Evolutionary conservation across 2,888 invertebrate genomes (phyloP), one percentile per base, ranked within the genome.

Genomic region (Melinaea marsaeus): DNA sequence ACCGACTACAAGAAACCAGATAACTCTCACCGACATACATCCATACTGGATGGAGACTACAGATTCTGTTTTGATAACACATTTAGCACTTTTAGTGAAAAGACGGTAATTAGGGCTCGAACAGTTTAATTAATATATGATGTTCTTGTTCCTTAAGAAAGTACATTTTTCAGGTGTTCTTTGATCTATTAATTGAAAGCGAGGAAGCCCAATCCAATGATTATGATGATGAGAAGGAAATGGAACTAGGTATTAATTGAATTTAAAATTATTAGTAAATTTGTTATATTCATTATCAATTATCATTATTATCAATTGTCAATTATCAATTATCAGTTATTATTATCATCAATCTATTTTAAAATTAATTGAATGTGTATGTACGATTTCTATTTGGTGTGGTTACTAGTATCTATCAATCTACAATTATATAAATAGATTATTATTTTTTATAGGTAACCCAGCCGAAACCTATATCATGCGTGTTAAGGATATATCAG

Each of bases 21-120:
- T 77, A 94, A 94, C 72, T 85, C 92, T 1, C 95, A 95, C 76
- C 86, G 94, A 3, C 86, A 93, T 69, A 92, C 93, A 0, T 92
- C 93, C 2, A 71, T 81, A 0, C 76, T 88, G 55, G 88, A 92
- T 5, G 97, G 97, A 0, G 96, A 96, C 78, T 97, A 95, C 79
- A 92, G 94, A 67, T 93, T 97, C 75, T 98, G 98, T 76, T 96
- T 97, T 75, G 97, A 97, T 79, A 98, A 98, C 80, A 94, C 93
- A n/a, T 96, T 95, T 75, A 88, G 89, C 57, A 88, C 87, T 0
- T 86, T 88, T 37, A 95, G 95, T 70, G 88, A 92, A 13, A 98
- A 98, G 80, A 94, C 95, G 0, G 95, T 97, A 51, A 83, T 86
- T 79, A 56, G 3, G 32, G 9, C 4, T 55, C n/a, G 13, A 34